These are phyloP conservation scores for Stramonita haemastoma DNA, from an alignment of 2,888 invertebrate species.

Conservation along the genomic window DNA sequence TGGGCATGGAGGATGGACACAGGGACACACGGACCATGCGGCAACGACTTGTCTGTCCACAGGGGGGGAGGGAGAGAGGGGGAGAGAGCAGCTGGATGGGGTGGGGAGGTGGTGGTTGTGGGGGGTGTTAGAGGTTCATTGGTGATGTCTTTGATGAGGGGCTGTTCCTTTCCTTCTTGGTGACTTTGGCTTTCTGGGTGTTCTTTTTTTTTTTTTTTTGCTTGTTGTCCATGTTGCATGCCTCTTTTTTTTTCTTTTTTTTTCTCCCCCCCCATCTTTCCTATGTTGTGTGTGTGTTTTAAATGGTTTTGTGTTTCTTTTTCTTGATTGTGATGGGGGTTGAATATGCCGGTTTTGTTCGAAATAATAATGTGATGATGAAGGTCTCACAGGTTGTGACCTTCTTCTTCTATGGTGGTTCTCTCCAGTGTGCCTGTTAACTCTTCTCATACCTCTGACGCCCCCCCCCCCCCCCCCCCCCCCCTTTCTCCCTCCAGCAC, in stretches of 20 bases:
- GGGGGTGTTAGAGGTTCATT: background rate
- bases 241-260: background rate
- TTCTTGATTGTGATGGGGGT: background rate
- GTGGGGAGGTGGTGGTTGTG: background rate
- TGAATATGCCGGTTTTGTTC: too few relatives aligned
- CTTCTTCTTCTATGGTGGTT: background rate
- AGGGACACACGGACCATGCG: background rate
- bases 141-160: constrained; percentile 34
- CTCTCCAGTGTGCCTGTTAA: background rate
- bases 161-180: background rate
- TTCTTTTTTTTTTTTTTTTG: background rate
- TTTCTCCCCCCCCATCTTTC: background rate
- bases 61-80: background rate
- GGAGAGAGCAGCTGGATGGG: background rate
- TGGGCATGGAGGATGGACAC: background rate
- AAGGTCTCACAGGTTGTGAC: background rate
- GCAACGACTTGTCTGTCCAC: background rate
- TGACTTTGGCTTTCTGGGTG: background rate
- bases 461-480: background rate
- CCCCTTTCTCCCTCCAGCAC: background rate
- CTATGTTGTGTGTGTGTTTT: background rate
- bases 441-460: too few relatives aligned
- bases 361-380: background rate
- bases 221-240: background rate
- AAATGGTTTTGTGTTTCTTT: background rate